These are phyloP conservation scores for Drosophila kurseongensis DNA, from an alignment of 1,140 invertebrate genomes.

Conservation along the genomic window DNA sequence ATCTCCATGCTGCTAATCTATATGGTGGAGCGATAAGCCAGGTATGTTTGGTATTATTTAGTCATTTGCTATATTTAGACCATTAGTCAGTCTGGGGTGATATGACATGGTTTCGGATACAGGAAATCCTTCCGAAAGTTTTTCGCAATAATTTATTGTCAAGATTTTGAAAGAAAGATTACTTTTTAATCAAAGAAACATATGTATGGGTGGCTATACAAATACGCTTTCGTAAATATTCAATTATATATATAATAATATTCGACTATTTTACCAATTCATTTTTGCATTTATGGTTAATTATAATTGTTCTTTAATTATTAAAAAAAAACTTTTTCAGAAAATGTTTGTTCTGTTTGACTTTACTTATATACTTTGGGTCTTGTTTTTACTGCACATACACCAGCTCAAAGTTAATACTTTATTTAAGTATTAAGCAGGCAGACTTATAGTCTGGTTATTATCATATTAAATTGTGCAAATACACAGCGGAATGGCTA, in stretches of 20 bases:
- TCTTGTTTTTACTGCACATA: constrained; percentile 47
- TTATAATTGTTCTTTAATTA: no score
- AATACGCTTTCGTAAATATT: background rate
- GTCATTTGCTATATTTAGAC: constrained; percentile 25
- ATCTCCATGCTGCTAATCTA: constrained; percentile 37
- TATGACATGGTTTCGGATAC: background rate
- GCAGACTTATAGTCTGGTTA: constrained; percentile 13
- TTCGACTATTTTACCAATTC: no score
- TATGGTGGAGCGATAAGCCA: constrained; percentile 22
- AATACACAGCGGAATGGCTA: constrained; percentile 7
- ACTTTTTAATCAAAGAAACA: background rate
- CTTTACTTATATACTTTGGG: no score
- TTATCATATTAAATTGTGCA: constrained; percentile 53
- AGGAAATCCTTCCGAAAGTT: constrained; percentile 14
- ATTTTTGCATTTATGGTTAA: no score
- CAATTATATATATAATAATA: no score
- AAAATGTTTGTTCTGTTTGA: no score
- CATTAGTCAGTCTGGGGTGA: constrained; percentile 1
- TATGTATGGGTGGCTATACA: no score
- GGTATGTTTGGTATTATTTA: constrained; percentile 18
- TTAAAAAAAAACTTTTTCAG: no score
- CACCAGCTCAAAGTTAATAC: constrained; percentile 52
- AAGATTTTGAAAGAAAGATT: background rate
- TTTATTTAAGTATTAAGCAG: no score
- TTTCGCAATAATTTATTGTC: background rate